Base-by-base conservation (phyloP, 2,888 invertebrate genomes). In the Dryomyza anilis region DNA sequence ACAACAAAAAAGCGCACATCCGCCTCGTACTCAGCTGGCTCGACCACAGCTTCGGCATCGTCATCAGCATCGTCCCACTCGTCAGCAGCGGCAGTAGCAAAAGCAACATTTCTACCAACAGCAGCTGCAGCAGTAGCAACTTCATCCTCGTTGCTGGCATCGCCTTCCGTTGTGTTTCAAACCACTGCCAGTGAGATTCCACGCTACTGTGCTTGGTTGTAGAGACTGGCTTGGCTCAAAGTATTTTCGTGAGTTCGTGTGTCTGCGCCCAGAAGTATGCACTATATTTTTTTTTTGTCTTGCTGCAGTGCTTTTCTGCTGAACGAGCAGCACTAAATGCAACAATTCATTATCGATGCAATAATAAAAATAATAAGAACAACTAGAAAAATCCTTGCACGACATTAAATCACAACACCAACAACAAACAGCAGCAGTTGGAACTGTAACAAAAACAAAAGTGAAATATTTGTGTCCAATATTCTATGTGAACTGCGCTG, bases 401-500 rank as follows among this genome's bases (percentile, higher is more conserved):
- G 53, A 48, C 48, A 53, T 62, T n/a, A 59, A 30, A 48, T 57
- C 48, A 8, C 27, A 62, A 30, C 27, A 67, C 21, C 52, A 50
- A 55, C 55, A 45, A 63, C n/a, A 23, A 39, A n/a, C 5, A 43
- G 12, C 23, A 27, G 45, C 4, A 3, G 21, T 29, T 16, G 7
- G 10, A 8, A 30, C 30, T 21, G 50, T 33, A 19, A 50, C 21
- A 56, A 25, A 29, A 56, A 45, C 19, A 63, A 43, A 25, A 57
- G 21, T 30, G 16, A 36, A 57, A 57, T 23, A 63, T 60, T 67
- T 67, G 60, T 65, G 65, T 63, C 63, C 59, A 65, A 67, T 67
- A 60, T 65, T 59, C 50, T 62, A 58, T 71, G 68, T 70, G 69
- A 71, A 69, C 66, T 75, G 75, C 68, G 72, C 73, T 71, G 72